Percentiles rank a stretch among this genome's conserved stretches.
Evolutionary conservation across 1,140 invertebrate species (phyloP).

Genomic region (Lepidurus couesii): DNA sequence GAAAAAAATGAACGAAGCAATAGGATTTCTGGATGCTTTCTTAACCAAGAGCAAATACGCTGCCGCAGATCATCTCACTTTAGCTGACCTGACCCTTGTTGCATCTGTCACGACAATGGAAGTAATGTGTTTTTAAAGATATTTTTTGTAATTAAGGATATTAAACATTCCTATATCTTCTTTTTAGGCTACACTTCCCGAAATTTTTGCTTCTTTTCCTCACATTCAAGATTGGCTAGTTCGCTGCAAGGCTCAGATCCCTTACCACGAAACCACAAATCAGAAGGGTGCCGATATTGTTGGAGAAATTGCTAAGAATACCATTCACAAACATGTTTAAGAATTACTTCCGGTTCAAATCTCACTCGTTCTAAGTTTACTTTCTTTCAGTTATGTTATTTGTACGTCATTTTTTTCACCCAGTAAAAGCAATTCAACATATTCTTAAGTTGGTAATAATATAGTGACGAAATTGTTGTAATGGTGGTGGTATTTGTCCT

Average conservation of each 20-base stretch:
- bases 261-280: conserved; percentile 67
- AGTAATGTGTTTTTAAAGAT: conserved; percentile 23
- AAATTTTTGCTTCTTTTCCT: conserved; percentile 54
- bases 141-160: not conserved
- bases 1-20: conserved; percentile 42
- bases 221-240: conserved; percentile 60
- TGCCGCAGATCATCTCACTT: conserved; percentile 40
- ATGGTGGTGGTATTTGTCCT: too few relatives aligned
- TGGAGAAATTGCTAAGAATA: conserved; percentile 45
- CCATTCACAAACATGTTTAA: conserved; percentile 33
- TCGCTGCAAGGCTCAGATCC: conserved; percentile 58
- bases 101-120: conserved; percentile 32
- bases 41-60: conserved; percentile 44
- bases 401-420: too few relatives aligned
- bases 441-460: too few relatives aligned
- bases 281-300: conserved; percentile 43
- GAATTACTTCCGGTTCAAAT: conserved; percentile 44
- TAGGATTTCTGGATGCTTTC: conserved; percentile 44
- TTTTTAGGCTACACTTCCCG: conserved; percentile 56
- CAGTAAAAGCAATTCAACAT: too few relatives aligned
- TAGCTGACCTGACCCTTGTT: conserved; percentile 30
- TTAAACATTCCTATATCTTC: not conserved
- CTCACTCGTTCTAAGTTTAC: conserved; percentile 51
- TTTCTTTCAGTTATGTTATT: not conserved
- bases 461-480: too few relatives aligned